Conservation (phyloP, 2,888 invertebrate species). For the Rotaria socialis region DNA sequence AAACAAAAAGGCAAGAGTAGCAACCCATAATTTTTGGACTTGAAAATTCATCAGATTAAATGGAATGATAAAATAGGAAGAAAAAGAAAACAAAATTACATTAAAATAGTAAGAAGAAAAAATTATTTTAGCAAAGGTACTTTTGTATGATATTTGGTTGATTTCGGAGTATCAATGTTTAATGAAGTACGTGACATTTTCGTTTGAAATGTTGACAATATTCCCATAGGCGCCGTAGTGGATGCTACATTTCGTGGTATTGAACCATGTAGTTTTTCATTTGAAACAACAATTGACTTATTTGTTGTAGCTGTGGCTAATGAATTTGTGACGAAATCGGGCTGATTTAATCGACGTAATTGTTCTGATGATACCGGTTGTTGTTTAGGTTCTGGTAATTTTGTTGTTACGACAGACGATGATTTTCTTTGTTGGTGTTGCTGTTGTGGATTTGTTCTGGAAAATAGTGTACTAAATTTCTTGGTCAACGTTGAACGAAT, state of each 20-base stretch:
- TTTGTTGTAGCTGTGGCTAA: neutral
- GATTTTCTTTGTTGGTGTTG: neutral
- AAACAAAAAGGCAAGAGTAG: neutral
- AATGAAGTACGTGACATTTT: slow-evolving; percentile 30
- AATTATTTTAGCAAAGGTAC: neutral
- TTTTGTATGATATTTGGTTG: neutral
- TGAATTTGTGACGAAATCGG: neutral
- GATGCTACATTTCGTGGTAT: neutral
- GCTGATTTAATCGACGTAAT: neutral
- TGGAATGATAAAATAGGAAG: neutral
- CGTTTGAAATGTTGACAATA: neutral
- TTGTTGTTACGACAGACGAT: neutral
- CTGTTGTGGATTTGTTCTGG: neutral
- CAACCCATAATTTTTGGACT: neutral
- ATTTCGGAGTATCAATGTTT: neutral
- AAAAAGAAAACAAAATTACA: neutral
- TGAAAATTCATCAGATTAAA: neutral
- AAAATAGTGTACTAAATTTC: neutral
- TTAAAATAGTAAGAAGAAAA: neutral
- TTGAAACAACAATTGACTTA: neutral
- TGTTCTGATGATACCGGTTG: neutral
- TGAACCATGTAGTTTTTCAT: neutral
- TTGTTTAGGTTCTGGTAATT: neutral
- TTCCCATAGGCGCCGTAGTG: neutral
- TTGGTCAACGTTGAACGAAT: slow-evolving; percentile 9